Evolutionary conservation across 2,113 vertebrate genomes (phyloP), one percentile per base, ranked within the genome.

Genomic region (Carettochelys insculpta): DNA sequence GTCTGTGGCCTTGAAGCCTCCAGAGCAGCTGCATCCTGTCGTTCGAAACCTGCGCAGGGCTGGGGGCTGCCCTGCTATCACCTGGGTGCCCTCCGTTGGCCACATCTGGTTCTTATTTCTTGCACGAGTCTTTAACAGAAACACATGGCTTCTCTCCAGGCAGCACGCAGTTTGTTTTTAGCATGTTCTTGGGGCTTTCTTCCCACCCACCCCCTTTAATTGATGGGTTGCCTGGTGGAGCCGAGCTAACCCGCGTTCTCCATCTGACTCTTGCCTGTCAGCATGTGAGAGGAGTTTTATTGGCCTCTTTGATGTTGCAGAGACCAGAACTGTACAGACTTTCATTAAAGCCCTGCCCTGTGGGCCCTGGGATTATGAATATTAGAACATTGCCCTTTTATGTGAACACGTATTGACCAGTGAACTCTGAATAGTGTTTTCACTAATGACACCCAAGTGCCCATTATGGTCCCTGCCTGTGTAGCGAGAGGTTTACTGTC

Each of bases 391-490:
- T 88, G 94, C 95, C 93, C 93, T 97, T 94, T 97, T 96, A 96
- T 96, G 95, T 95, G 95, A 92, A 91, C 91, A 79, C 53, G 58
- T 85, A 89, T 95, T 93, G 97, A 94, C 96, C 77, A 78, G 92
- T 75, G 34, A 80, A 52, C 84, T 92, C 88, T n/a, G 93, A 92
- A 80, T 38, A 48, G 90, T 89, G 96, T 96, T 96, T 96, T 96
- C 86, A 90, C 96, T 97, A 97, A 97, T 90, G 91, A 95, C 97
- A 95, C 97, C 96, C 96, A 61, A 96, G 96, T 90, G 96, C 95
- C 96, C 97, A 85, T 95, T 96, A 93, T 89, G 85, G 93, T 94
- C 92, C 93, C 90, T 78, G 95, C 95, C 95, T 85, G 89, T 75
- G 88, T 89, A 92, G 94, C 95, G 92, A 86, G 94, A 96, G 94